Conservation (phyloP, 2,797 vertebrate species). For the Protosalanx chinensis region DNA sequence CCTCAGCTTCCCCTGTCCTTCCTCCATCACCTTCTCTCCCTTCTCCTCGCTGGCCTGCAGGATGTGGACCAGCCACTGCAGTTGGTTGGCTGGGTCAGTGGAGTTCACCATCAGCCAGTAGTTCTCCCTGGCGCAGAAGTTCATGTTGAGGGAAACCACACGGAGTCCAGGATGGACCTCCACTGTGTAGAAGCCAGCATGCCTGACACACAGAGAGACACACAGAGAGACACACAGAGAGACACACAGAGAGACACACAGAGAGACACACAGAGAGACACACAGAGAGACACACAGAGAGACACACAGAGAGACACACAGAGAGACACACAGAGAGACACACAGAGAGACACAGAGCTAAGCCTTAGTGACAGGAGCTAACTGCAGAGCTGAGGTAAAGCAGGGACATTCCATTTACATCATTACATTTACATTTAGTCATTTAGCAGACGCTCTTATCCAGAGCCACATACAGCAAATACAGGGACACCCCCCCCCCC, state of each 20-base stretch:
- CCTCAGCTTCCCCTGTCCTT: neutral
- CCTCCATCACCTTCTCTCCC: conserved; percentile 81
- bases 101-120: conserved; percentile 95
- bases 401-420: neutral
- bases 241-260: too few species aligned
- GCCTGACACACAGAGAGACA: conserved; percentile 45
- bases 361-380: too few species aligned
- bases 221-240: too few species aligned
- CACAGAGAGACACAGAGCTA: neutral
- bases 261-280: too few species aligned
- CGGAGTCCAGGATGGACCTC: conserved; percentile 80
- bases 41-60: conserved; percentile 82
- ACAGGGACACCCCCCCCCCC: too few species aligned
- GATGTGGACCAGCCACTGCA: conserved; percentile 86
- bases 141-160: conserved; percentile 95
- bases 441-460: too few species aligned
- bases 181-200: conserved; percentile 82
- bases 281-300: too few species aligned
- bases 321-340: too few species aligned
- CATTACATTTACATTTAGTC: too few species aligned
- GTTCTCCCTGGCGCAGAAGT: conserved; percentile 91
- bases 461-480: too few species aligned
- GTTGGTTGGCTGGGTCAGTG: conserved; percentile 89
- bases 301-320: too few species aligned
- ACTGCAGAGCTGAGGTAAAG: too few species aligned